phyloP scores from a whole-genome alignment of 2,888 invertebrate genomes.

The Torymus texanus region DNA sequence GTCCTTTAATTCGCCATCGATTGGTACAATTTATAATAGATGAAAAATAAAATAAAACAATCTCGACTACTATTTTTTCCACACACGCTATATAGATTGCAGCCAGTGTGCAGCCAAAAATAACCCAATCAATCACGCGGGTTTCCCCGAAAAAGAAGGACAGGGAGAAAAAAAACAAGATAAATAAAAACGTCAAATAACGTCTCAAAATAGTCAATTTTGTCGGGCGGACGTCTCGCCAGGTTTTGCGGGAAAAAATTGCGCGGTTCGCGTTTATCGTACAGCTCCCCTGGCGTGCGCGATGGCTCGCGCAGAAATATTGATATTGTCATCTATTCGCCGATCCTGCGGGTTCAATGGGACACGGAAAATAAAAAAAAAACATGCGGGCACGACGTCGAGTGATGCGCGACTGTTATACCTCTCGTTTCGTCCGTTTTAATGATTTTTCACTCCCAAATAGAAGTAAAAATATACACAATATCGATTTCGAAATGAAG shows the following conservation, averaged over 20 bases:
- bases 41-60: too few relatives aligned
- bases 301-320: slow-evolving; percentile 28
- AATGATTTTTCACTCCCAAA: slow-evolving; percentile 26
- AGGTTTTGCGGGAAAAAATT: slow-evolving; percentile 18
- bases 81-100: too few relatives aligned
- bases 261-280: slow-evolving; percentile 31
- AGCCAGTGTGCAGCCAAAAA: too few relatives aligned
- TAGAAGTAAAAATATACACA: not conserved
- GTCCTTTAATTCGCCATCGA: too few relatives aligned
- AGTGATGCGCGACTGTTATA: slow-evolving; percentile 8
- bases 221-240: not conserved
- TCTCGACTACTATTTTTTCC: too few relatives aligned
- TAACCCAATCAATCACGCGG: not conserved
- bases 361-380: not conserved
- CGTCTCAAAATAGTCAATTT: slow-evolving; percentile 41
- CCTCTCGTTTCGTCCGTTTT: not conserved
- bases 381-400: not conserved
- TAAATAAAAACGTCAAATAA: slow-evolving; percentile 17
- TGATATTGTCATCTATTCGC: slow-evolving; percentile 40
- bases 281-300: not conserved
- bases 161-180: not conserved
- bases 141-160: not conserved
- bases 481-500: not conserved
- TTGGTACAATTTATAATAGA: too few relatives aligned
- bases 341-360: slow-evolving; percentile 25